phyloP scores from a whole-genome alignment of 2,113 vertebrate genomes.

The Choloepus hoffmanni region DNA sequence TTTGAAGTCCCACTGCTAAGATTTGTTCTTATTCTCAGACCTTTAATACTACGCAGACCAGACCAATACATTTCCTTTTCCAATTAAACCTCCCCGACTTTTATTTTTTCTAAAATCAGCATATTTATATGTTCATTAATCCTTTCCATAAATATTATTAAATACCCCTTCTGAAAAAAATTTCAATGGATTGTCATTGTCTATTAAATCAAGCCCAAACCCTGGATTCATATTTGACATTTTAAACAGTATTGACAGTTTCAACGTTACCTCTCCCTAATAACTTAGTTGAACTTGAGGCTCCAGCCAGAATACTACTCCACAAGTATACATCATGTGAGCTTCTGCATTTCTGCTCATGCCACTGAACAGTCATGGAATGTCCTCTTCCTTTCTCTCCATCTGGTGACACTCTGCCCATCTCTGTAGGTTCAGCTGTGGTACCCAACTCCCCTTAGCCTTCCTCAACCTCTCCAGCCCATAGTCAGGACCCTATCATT shows the following conservation, averaged over 20 bases:
- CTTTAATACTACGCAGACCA: neutral
- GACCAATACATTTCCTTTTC: neutral
- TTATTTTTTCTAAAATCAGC: neutral
- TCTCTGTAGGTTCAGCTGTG: neutral
- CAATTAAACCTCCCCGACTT: neutral
- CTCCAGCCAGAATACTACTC: neutral
- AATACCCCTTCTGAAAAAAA: neutral
- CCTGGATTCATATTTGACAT: neutral
- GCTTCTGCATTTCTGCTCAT: neutral
- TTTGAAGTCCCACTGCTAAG: neutral
- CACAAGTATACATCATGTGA: neutral
- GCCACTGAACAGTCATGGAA: neutral
- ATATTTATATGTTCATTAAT: neutral
- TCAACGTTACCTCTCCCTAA: neutral
- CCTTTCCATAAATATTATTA: neutral
- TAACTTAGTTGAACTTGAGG: neutral
- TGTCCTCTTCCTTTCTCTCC: neutral
- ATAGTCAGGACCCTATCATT: neutral
- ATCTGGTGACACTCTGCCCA: neutral
- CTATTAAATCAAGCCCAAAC: neutral
- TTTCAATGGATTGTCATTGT: neutral
- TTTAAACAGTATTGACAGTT: neutral
- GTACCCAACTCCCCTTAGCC: neutral
- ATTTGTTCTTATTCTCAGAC: neutral
- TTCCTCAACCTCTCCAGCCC: neutral